Evolutionary conservation across 1,140 invertebrate species (phyloP), one percentile per base, ranked within the genome.

Genomic region (Zophobas morio): DNA sequence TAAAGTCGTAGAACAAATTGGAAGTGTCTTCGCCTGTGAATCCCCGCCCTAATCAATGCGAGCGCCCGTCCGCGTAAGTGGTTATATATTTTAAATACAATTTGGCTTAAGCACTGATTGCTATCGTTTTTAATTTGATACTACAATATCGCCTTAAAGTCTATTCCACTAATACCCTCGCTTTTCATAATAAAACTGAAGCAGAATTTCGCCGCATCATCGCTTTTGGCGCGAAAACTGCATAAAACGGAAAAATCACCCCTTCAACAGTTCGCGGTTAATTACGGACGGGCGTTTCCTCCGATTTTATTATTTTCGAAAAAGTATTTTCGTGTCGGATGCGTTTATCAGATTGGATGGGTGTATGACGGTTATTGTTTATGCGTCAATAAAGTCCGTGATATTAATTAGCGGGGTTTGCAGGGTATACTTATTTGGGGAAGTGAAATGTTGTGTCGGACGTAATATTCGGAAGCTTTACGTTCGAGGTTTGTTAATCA

Each of bases 21-120:
- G 20, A 20, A 20, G 49, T 20, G 4, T 51, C 49, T 2, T 46
- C 42, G 3, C 42, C 42, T 46, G 6, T 20, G 49, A 20, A 20
- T 20, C 4, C n/a, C 4, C n/a, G 49, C 6, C 49, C 20, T 39
- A 63, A 63, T 63, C 57, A 63, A 63, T 63, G 60, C 39, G 8
- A 47, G 42, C 20, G n/a, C 2, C 8, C 2, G 39, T 46, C 60
- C 20, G 1, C 33, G n/a, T 46, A 66, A 66, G 60, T 66, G 60
- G 60, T 66, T 66, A 66, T 66, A 66, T 66, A 66, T 66, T 66
- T 66, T 66, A 66, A 66, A 66, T 66, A 66, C 60, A 66, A 66
- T 66, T 66, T 66, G 60, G 60, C 60, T 66, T 66, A 66, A 66
- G 60, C 60, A 66, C 60, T 66, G 60, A 66, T 66, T 32, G 60